phyloP scores from a whole-genome alignment of 2,113 vertebrate species.

The Chroicocephalus ridibundus region DNA sequence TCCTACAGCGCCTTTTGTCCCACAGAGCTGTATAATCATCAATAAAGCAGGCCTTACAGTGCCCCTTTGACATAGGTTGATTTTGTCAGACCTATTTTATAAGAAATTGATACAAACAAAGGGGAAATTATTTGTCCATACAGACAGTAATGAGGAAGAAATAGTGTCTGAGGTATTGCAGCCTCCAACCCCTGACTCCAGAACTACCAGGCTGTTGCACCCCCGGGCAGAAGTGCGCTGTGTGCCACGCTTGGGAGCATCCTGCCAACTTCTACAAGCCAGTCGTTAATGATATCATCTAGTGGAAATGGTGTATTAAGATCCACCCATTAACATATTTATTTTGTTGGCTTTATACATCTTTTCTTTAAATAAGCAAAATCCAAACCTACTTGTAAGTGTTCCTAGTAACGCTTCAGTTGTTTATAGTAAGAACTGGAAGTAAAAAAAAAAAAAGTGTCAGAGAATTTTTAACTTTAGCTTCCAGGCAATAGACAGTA shows the following conservation, averaged over 20 bases:
- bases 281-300: not conserved
- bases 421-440: not conserved
- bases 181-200: not conserved
- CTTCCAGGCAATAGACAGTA: not conserved
- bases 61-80: not conserved
- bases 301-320: not conserved
- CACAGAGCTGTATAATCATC: not conserved
- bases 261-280: not conserved
- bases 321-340: not conserved
- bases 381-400: not conserved
- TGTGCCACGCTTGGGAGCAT: rapidly evolving
- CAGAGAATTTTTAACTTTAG: constrained; percentile 6
- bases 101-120: not conserved
- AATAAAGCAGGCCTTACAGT: not conserved
- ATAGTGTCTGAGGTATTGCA: not conserved
- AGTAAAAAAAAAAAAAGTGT: not conserved
- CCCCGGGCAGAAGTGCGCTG: not conserved
- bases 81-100: not conserved
- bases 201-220: rapidly evolving
- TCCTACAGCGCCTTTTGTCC: rapidly evolving
- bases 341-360: not conserved
- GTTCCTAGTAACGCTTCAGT: not conserved
- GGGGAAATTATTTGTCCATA: not conserved
- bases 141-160: not conserved
- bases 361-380: not conserved